These are phyloP conservation scores for Drosophila burlai DNA, from an alignment of 1,140 invertebrate species.

Conservation along the genomic window DNA sequence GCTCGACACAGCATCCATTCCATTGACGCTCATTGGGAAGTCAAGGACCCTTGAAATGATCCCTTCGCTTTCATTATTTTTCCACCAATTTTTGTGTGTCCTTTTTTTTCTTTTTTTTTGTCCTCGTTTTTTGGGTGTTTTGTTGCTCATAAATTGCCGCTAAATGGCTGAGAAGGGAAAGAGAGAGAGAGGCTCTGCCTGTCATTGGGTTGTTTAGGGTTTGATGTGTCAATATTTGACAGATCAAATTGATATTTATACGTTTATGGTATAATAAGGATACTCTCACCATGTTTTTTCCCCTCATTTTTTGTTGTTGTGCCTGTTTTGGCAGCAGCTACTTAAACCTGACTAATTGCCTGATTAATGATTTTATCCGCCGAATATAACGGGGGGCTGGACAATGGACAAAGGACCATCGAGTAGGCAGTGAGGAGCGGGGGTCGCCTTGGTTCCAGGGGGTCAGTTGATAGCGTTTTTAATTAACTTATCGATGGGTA, in stretches of 20 bases:
- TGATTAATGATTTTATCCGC: slow-evolving; percentile 59
- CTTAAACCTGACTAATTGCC: slow-evolving; percentile 69
- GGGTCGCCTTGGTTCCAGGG: not conserved
- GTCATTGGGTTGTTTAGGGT: slow-evolving; percentile 83
- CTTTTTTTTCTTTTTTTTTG: slow-evolving; percentile 69
- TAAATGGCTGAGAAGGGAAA: slow-evolving; percentile 56
- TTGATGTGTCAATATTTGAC: slow-evolving; percentile 84
- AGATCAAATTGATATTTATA: slow-evolving; percentile 84
- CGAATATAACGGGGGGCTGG: slow-evolving; percentile 1
- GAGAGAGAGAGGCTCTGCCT: slow-evolving; percentile 21
- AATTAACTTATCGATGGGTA: slow-evolving; percentile 4
- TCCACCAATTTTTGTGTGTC: slow-evolving; percentile 48
- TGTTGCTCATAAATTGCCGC: slow-evolving; percentile 82
- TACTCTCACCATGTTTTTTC: slow-evolving; percentile 7
- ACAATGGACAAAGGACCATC: slow-evolving; percentile 1
- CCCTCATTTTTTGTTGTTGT: slow-evolving; percentile 10
- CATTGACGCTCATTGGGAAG: slow-evolving; percentile 76
- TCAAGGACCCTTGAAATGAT: slow-evolving; percentile 84
- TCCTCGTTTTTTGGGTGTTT: slow-evolving; percentile 71
- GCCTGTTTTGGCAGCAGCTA: slow-evolving; percentile 44
- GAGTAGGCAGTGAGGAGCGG: not conserved
- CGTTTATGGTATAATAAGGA: slow-evolving; percentile 64
- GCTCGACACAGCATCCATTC: slow-evolving; percentile 68
- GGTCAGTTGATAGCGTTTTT: slow-evolving; percentile 5
- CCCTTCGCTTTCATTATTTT: slow-evolving; percentile 59